phyloP scores from a whole-genome alignment of 2,888 invertebrate species.

The Cheilosia soror region DNA sequence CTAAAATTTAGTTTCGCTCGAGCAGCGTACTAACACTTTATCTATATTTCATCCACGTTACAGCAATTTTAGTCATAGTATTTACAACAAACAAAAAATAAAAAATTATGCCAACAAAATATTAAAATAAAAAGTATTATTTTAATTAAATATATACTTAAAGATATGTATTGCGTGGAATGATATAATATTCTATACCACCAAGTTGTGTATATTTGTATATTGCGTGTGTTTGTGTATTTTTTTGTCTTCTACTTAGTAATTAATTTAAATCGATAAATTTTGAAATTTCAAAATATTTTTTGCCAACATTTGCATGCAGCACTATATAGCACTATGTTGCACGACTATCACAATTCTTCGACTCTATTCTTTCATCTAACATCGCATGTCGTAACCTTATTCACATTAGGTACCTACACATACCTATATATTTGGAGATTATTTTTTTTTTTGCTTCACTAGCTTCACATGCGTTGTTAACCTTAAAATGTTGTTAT shows the following conservation, averaged over 20 bases:
- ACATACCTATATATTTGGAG: too few species aligned
- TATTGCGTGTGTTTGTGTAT: neutral
- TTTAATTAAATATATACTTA: slow-evolving; percentile 4
- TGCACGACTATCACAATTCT: slow-evolving; percentile 66
- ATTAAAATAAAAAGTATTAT: too few species aligned
- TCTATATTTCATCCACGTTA: neutral
- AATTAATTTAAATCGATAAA: slow-evolving; percentile 2
- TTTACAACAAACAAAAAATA: neutral
- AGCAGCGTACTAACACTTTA: neutral
- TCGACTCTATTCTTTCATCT: slow-evolving; percentile 21
- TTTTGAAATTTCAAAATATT: neutral
- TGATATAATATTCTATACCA: neutral
- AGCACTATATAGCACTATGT: slow-evolving; percentile 23
- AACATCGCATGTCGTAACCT: slow-evolving; percentile 49
- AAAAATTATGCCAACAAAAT: neutral
- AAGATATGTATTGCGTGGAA: slow-evolving; percentile 18
- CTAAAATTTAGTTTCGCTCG: too few species aligned
- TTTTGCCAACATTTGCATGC: slow-evolving; percentile 8
- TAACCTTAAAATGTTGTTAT: slow-evolving; percentile 28
- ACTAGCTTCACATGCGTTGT: slow-evolving; percentile 18
- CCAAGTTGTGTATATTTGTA: slow-evolving; percentile 7
- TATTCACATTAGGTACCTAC: neutral
- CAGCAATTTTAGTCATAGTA: neutral
- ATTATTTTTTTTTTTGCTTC: slow-evolving; percentile 1
- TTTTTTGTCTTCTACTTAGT: neutral